Evolutionary conservation across 2,113 vertebrate genomes (phyloP).

Genomic region (Motacilla alba): DNA sequence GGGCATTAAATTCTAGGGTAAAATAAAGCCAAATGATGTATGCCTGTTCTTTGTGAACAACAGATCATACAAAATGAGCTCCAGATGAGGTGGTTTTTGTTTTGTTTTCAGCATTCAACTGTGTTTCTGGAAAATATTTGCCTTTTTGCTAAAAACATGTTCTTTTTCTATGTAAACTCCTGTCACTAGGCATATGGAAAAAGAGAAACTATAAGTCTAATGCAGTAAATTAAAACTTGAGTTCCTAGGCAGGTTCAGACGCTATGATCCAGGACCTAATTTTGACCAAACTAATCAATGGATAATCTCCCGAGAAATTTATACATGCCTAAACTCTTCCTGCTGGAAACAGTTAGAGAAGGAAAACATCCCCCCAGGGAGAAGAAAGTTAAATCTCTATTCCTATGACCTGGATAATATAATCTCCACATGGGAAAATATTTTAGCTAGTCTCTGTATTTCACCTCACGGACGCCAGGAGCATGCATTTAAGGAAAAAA

Average conservation of each 20-base stretch:
- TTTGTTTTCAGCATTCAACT: background rate
- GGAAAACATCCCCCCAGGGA: background rate
- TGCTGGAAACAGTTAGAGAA: background rate
- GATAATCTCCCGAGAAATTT: background rate
- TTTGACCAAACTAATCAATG: background rate
- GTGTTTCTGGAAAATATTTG: conserved; percentile 36
- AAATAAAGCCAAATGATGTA: conserved; percentile 59
- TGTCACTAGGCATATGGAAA: background rate
- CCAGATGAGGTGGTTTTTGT: background rate
- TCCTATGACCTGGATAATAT: background rate
- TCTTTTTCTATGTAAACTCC: background rate
- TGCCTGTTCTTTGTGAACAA: conserved; percentile 29
- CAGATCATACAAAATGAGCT: conserved; percentile 34
- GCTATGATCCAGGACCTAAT: background rate
- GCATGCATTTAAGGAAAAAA: background rate
- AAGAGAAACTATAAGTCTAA: background rate
- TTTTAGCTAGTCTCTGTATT: background rate
- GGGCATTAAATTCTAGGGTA: conserved; percentile 31
- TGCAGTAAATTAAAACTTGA: background rate
- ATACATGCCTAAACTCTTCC: background rate
- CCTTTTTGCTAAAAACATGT: background rate
- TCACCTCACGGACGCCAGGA: background rate
- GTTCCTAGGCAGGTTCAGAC: background rate
- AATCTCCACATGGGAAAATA: background rate
- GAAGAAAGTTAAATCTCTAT: background rate